These are phyloP conservation scores for Melinaea marsaeus DNA, from an alignment of 2,888 invertebrate genomes.

Conservation along the genomic window DNA sequence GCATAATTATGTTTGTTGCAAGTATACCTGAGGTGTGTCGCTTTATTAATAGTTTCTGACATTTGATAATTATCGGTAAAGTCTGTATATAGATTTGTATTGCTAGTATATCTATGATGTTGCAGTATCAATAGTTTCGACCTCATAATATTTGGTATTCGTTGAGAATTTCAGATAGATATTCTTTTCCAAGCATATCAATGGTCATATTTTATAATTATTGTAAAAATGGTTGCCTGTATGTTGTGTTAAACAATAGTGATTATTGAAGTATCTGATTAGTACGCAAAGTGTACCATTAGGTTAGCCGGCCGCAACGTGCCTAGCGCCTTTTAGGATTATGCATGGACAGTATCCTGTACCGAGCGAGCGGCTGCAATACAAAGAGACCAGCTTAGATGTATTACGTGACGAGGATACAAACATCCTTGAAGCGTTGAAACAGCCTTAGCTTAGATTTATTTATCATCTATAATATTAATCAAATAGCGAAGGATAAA, in stretches of 20 bases:
- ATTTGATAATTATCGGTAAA: no score
- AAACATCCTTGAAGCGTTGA: slow-evolving; percentile 25
- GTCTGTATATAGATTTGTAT: no score
- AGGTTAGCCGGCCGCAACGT: slow-evolving; percentile 50
- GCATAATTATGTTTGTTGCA: no score
- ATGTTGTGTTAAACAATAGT: background rate
- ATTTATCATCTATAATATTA: slow-evolving; percentile 20
- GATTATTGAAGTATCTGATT: background rate
- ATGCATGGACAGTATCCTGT: slow-evolving; percentile 61
- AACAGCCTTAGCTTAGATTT: slow-evolving; percentile 2
- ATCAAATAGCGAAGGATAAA: background rate
- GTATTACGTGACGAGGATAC: slow-evolving; percentile 52
- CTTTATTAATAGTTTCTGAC: no score
- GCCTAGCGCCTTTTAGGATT: slow-evolving; percentile 52
- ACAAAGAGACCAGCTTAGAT: slow-evolving; percentile 57
- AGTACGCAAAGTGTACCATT: slow-evolving; percentile 47
- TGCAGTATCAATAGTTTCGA: no score
- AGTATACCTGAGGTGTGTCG: no score
- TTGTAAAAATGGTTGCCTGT: background rate
- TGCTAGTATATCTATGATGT: no score
- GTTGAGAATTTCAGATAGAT: background rate
- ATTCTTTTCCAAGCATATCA: background rate
- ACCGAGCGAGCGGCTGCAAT: slow-evolving; percentile 47
- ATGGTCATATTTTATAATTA: no score
- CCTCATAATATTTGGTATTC: background rate